phyloP scores from a whole-genome alignment of 2,113 vertebrate genomes.

The Actinemys pallida region DNA sequence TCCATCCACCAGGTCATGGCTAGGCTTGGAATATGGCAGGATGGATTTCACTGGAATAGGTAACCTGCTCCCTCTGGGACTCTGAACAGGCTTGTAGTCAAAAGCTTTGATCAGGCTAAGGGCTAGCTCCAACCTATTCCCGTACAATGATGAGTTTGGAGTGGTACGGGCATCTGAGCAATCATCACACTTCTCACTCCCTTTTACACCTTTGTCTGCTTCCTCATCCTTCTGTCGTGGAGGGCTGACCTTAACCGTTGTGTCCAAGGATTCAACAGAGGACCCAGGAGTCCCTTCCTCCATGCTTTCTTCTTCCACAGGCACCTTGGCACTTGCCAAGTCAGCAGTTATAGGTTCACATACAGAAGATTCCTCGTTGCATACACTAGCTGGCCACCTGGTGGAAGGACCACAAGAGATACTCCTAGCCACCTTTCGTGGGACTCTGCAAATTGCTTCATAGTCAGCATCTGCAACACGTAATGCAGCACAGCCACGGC shows the following conservation, averaged over 20 bases:
- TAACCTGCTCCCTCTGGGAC: slow-evolving; percentile 86
- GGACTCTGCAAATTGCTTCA: slow-evolving; percentile 93
- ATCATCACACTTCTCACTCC: slow-evolving; percentile 81
- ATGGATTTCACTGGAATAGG: slow-evolving; percentile 85
- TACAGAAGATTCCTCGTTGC: slow-evolving; percentile 73
- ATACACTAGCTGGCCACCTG: slow-evolving; percentile 80
- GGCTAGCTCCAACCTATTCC: slow-evolving; percentile 81
- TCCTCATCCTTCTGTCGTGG: slow-evolving; percentile 75
- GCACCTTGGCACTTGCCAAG: slow-evolving; percentile 61
- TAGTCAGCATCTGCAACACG: slow-evolving; percentile 93
- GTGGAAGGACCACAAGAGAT: slow-evolving; percentile 85
- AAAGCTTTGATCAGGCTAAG: slow-evolving; percentile 84
- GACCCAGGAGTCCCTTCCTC: slow-evolving; percentile 82
- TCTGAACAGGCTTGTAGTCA: slow-evolving; percentile 88
- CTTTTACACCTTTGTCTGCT: slow-evolving; percentile 54
- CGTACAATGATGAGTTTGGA: slow-evolving; percentile 8
- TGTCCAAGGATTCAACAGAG: slow-evolving; percentile 89
- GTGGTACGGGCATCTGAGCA: slow-evolving; percentile 79
- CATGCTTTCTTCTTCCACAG: slow-evolving; percentile 83
- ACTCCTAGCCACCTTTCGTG: slow-evolving; percentile 86
- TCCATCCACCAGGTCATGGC: slow-evolving; percentile 66
- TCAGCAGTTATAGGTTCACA: slow-evolving; percentile 78
- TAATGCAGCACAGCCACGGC: slow-evolving; percentile 86
- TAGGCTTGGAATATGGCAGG: slow-evolving; percentile 63
- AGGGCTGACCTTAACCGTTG: slow-evolving; percentile 73